phyloP scores from a whole-genome alignment of 2,888 invertebrate genomes.

The Acronicta psi region DNA sequence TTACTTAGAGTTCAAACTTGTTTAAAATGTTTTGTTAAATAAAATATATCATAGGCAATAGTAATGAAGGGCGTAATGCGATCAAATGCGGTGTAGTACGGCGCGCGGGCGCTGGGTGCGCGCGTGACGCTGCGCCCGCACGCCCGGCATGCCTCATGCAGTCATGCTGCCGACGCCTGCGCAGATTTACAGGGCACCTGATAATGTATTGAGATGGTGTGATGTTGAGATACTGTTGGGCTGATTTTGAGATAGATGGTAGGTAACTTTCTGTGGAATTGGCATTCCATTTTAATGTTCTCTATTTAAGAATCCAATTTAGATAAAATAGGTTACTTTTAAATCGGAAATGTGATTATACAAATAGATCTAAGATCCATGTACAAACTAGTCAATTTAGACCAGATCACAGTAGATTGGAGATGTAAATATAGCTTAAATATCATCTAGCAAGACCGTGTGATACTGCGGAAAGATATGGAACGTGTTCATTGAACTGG shows the following conservation, averaged over 20 bases:
- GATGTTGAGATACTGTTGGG: constrained; percentile 19
- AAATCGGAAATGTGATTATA: no score
- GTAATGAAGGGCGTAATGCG: constrained; percentile 59
- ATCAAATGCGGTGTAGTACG: constrained; percentile 37
- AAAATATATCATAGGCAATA: constrained; percentile 46
- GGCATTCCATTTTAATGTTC: background rate
- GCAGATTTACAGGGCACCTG: constrained; percentile 31
- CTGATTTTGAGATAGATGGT: background rate
- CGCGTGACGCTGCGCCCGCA: constrained; percentile 25
- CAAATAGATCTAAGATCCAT: no score
- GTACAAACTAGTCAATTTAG: no score
- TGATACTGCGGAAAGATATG: no score
- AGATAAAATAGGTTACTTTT: no score
- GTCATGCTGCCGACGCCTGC: constrained; percentile 20
- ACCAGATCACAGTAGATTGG: no score
- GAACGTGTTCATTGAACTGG: no score
- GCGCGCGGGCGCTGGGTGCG: constrained; percentile 8
- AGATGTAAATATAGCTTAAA: no score
- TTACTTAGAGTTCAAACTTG: constrained; percentile 20
- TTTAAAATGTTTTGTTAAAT: constrained; percentile 1
- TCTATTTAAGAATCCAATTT: no score
- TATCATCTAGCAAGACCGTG: no score
- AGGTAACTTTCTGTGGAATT: background rate
- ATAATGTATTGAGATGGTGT: constrained; percentile 13
- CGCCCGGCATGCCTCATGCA: constrained; percentile 10